Conservation (phyloP, 2,113 vertebrate species). For the Nerophis lumbriciformis region DNA sequence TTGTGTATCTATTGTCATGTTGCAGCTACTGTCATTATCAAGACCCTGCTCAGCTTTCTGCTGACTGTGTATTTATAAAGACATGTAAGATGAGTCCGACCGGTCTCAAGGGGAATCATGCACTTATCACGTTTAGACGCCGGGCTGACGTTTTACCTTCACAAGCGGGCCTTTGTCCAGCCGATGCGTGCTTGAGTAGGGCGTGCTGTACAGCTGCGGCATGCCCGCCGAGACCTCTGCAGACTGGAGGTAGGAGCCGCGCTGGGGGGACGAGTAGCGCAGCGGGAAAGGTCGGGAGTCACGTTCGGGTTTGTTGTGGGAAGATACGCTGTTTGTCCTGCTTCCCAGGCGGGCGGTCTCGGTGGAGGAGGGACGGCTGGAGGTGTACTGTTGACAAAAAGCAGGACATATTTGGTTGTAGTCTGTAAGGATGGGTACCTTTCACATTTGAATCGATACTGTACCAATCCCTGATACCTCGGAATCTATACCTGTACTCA, state of each 20-base stretch:
- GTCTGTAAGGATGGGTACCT: not conserved
- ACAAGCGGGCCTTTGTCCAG: conserved; percentile 62
- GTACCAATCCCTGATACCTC: too few relatives aligned
- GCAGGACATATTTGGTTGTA: not conserved
- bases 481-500: too few relatives aligned
- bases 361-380: conserved; percentile 66
- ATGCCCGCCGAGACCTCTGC: conserved; percentile 18
- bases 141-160: conserved; percentile 61
- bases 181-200: conserved; percentile 57
- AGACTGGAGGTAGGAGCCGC: conserved; percentile 50
- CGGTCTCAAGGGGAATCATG: conserved; percentile 39
- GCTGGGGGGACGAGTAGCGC: conserved; percentile 67
- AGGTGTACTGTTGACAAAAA: conserved; percentile 65
- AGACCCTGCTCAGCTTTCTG: conserved; percentile 6
- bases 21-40: not conserved
- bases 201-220: conserved; percentile 75
- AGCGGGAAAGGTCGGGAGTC: conserved; percentile 54
- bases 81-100: conserved; percentile 36
- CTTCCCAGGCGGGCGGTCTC: conserved; percentile 65
- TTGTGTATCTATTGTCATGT: not conserved
- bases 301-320: conserved; percentile 58
- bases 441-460: too few relatives aligned
- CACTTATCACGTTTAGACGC: conserved; percentile 25
- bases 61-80: conserved; percentile 46
- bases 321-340: conserved; percentile 69